Base-by-base conservation (phyloP, 2,113 vertebrate species). In the Neolamprologus toae region DNA sequence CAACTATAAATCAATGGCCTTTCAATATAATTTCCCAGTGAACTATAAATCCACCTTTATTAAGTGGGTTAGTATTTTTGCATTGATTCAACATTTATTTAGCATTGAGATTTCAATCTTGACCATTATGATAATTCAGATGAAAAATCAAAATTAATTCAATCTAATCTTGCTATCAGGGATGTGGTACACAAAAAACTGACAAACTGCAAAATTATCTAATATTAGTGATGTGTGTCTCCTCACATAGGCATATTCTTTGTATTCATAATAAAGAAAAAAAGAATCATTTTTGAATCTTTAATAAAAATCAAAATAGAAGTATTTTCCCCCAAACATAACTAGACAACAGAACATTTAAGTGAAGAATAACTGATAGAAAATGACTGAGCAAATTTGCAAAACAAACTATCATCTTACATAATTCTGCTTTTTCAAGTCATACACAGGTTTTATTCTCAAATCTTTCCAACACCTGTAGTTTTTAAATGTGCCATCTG, bases 231-330 rank as follows among this genome's bases (percentile, higher is more conserved):
- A 73, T 26, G 37, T 73, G 21, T 7, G n/a, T 45, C n/a, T 42
- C 21, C 66, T 73, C 13, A 73, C 3, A 45, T 2, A 73, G 21
- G 5, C 3, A 14, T 21, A 68, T n/a, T 21, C 7, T 61, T 68
- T 21, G 5, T 71, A 42, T 71, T 71, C 35, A 73, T 73, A 73
- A 71, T 26, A 63, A 63, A 13, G 11, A 61, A 61, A 61, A 71
- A 21, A 40, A 21, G 0, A 68, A 71, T 9, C 5, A 71, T 40
- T 42, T 40, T 71, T 14, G 12, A 68, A 21, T 68, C n/a, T 68
- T 23, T 21, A 40, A 40, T 40, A 68, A 71, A 71, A 71, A 2
- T 0, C n/a, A 1, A 71, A 71, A 42, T 9, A 23, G 35, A 42
- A 23, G 37, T 16, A 26, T 7, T 73, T 73, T 10, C 5, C 40